A percentile compares a stretch with the other conserved stretches of the same genome.
Conservation (phyloP, 2,797 vertebrate species). For the Podargus strigoides region DNA sequence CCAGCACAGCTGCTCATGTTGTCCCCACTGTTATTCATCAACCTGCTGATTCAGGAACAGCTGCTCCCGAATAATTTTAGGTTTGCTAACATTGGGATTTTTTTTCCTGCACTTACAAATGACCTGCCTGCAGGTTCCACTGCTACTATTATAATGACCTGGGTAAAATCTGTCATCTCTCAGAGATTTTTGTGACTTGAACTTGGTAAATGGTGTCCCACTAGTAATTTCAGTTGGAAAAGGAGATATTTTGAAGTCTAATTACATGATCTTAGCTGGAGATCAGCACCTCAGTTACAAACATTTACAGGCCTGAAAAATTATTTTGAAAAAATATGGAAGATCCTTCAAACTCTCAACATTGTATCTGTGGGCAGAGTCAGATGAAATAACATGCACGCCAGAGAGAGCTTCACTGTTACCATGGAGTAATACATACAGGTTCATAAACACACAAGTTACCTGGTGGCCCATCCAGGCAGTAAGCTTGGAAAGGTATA, state of each 20-base stretch:
- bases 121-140: neutral
- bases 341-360: neutral
- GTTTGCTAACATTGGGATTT: neutral
- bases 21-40: neutral
- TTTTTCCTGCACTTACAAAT: neutral
- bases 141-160: neutral
- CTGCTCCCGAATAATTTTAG: neutral
- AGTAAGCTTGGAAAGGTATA: neutral
- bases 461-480: neutral
- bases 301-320: neutral
- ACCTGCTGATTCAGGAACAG: conserved; percentile 2
- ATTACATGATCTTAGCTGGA: neutral
- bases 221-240: neutral
- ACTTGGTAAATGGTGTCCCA: neutral
- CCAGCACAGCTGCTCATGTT: neutral
- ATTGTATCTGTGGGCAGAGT: neutral
- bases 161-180: neutral
- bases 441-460: neutral
- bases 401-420: neutral
- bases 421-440: fast-evolving
- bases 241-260: neutral
- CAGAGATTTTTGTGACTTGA: neutral
- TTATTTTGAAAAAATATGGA: neutral
- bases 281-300: neutral
- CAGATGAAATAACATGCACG: neutral